Evolutionary conservation across 2,888 invertebrate genomes (phyloP), one percentile per base, ranked within the genome.

Genomic region (Eilema sororculum): DNA sequence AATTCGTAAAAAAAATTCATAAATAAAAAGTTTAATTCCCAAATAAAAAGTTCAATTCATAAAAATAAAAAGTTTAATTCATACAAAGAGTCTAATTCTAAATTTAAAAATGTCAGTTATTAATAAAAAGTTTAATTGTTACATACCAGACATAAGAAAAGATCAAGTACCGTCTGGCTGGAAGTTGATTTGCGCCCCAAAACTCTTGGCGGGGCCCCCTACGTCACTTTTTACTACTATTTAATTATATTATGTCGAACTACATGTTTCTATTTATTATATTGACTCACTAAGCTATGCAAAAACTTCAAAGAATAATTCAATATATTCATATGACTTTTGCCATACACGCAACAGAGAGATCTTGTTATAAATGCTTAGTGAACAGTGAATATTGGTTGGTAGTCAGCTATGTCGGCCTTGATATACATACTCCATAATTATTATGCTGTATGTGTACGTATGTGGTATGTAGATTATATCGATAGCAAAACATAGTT

Each of bases 381-480:
- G 33, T 65, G 25, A 63, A 37, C 20, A 25, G 28, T 60, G 60
- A 52, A 30, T 67, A 67, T 24, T 58, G 33, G 30, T 57, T n/a
- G 28, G 37, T 58, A 30, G 57, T 62, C 56, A 71, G 10, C 56
- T 57, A 64, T 58, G 33, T 37, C 65, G 64, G 71, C 81, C 81
- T 82, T 78, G 73, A 22, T 6, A 41, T 68, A 67, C 65, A 46
- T 59, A 30, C 41, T 62, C 41, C 20, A 25, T 63, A 63, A 74
- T 74, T 76, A 72, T 67, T 68, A n/a, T n/a, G n/a, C n/a, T n/a
- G 66, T 72, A 74, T 76, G 20, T 75, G 61, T 72, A 74, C 78
- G 57, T 80, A 75, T 73, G 74, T 76, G 52, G 83, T 63, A 56
- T 25, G 52, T 16, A 73, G 75, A 81, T 81, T 73, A 65, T 70